Evolutionary conservation across 1,140 invertebrate species (phyloP).

Genomic region (Lerema accius): DNA sequence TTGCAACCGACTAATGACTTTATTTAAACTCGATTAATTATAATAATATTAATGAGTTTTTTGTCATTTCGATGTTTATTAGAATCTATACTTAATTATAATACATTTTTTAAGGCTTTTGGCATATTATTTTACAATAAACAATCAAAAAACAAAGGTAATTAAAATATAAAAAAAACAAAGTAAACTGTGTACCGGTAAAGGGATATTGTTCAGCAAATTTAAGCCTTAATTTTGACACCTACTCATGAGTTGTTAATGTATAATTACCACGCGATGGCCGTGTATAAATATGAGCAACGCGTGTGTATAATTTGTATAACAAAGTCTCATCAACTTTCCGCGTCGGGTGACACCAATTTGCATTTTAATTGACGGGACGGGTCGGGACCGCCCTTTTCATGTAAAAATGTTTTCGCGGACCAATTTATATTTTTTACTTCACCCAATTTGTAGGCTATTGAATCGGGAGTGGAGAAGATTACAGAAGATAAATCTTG

Average conservation of each 20-base stretch:
- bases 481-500: slow-evolving; percentile 32
- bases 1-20: background rate
- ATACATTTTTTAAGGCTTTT: no score
- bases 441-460: slow-evolving; percentile 30
- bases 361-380: slow-evolving; percentile 46
- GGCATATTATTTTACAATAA: no score
- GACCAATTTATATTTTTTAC: slow-evolving; percentile 27
- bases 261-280: slow-evolving; percentile 14
- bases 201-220: background rate
- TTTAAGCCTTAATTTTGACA: background rate
- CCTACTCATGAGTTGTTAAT: slow-evolving; percentile 10
- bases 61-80: no score
- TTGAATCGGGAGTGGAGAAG: slow-evolving; percentile 29
- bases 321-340: slow-evolving; percentile 20
- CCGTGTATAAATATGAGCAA: slow-evolving; percentile 21
- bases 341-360: slow-evolving; percentile 37
- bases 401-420: slow-evolving; percentile 28
- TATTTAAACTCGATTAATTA: no score
- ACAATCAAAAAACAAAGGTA: no score
- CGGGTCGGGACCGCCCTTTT: slow-evolving; percentile 25
- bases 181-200: no score
- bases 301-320: slow-evolving; percentile 25
- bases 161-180: no score
- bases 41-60: no score
- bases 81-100: no score